Conservation (phyloP, 2,888 invertebrate species). For the Caenorhabditis becei region DNA sequence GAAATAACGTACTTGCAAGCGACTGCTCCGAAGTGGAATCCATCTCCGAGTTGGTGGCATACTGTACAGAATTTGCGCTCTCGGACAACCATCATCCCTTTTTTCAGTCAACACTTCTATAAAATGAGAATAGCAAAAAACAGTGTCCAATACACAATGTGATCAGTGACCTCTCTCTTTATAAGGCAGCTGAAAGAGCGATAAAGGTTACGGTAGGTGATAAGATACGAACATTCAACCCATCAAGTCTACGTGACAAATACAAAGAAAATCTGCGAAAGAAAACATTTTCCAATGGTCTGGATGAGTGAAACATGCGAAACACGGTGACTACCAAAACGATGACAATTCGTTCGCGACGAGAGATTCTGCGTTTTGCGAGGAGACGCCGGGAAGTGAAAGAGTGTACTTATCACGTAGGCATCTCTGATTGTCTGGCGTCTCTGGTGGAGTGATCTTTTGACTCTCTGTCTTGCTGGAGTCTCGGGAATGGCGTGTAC, state of each 20-base stretch:
- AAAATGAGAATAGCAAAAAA: no score
- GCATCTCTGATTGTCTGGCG: constrained; percentile 11
- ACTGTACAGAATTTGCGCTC: constrained; percentile 50
- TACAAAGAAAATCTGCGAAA: constrained; percentile 17
- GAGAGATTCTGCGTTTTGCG: background rate
- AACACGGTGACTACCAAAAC: constrained; percentile 9
- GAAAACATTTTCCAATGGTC: background rate
- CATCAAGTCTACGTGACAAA: constrained; percentile 35
- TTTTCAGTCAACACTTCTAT: no score
- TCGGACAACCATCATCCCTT: constrained; percentile 26
- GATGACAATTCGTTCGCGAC: constrained; percentile 50
- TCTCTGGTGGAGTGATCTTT: constrained; percentile 43
- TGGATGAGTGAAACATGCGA: constrained; percentile 6
- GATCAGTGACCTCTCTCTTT: background rate
- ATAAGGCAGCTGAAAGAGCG: background rate
- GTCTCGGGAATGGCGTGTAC: background rate
- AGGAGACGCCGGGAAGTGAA: background rate
- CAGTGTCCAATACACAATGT: background rate
- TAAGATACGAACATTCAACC: constrained; percentile 12
- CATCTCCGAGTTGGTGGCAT: constrained; percentile 51
- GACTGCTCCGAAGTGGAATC: constrained; percentile 47
- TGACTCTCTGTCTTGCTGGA: constrained; percentile 20
- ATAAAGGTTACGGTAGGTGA: constrained; percentile 8
- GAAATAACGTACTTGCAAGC: constrained; percentile 52
- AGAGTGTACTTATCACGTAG: constrained; percentile 39